phyloP scores from a whole-genome alignment of 1,140 invertebrate genomes.

The Pararge aegeria region DNA sequence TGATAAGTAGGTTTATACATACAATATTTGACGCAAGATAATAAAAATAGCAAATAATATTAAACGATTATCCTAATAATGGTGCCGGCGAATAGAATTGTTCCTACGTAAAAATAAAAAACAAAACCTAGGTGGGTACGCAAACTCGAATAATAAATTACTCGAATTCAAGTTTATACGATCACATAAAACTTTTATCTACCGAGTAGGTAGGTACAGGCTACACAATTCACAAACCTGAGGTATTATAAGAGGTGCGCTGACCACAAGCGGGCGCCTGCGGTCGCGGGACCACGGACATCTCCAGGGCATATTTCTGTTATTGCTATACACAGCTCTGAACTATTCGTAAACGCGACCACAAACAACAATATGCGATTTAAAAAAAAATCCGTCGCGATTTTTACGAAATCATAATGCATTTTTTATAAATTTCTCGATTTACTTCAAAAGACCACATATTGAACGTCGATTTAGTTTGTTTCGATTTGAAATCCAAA shows the following conservation, averaged over 20 bases:
- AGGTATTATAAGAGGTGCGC: constrained; percentile 30
- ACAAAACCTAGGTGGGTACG: too few species aligned
- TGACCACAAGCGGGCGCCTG: constrained; percentile 47
- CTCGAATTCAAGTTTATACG: not conserved
- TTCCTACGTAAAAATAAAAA: too few species aligned
- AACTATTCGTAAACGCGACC: not conserved
- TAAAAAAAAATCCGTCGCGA: not conserved
- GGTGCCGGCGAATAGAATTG: too few species aligned
- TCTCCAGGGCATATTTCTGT: constrained; percentile 58
- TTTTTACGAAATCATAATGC: not conserved
- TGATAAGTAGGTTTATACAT: too few species aligned
- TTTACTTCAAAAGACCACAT: not conserved
- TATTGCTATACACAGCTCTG: not conserved
- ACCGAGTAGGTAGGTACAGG: not conserved
- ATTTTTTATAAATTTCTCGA: not conserved
- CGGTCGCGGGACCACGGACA: constrained; percentile 68
- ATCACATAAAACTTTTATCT: not conserved
- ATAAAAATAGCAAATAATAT: too few species aligned
- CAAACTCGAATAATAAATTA: not conserved
- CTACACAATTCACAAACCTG: constrained; percentile 43
- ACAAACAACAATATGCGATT: not conserved
- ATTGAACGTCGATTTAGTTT: not conserved
- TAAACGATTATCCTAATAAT: too few species aligned
- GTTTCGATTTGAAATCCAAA: not conserved
- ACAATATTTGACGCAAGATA: too few species aligned